These are phyloP conservation scores for Sclerurus mexicanus DNA, from an alignment of 2,113 vertebrate species.

Conservation along the genomic window DNA sequence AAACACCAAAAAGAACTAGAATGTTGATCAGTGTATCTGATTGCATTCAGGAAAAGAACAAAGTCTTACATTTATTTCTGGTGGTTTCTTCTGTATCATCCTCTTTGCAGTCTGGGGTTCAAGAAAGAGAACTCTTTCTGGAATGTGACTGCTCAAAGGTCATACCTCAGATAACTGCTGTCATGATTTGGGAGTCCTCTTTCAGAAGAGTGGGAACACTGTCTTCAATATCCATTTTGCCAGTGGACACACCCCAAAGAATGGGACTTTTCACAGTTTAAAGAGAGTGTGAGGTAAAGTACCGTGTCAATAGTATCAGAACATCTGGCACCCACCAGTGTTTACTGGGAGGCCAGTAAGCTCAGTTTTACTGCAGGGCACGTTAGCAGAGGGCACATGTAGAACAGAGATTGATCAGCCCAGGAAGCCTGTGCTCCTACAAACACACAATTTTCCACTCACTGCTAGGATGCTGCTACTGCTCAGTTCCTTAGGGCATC, in stretches of 20 bases:
- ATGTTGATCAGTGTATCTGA: background rate
- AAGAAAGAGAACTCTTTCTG: background rate
- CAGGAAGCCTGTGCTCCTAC: background rate
- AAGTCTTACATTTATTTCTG: background rate
- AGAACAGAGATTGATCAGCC: background rate
- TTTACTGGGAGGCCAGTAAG: background rate
- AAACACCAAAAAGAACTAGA: background rate
- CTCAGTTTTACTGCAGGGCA: background rate
- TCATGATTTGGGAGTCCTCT: background rate
- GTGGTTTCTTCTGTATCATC: background rate
- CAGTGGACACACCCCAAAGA: background rate
- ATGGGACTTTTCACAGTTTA: background rate
- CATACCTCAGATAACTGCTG: background rate
- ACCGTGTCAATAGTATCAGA: accelerated
- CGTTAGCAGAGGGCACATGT: background rate
- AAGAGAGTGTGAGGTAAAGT: background rate
- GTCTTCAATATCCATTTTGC: background rate
- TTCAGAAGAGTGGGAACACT: background rate
- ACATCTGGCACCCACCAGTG: background rate
- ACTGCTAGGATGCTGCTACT: background rate
- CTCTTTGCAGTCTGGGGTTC: background rate
- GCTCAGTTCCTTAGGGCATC: background rate
- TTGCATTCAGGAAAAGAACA: background rate
- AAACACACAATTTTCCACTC: background rate
- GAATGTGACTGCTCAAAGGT: background rate